phyloP scores from a whole-genome alignment of 2,113 vertebrate species.

The Pachyramphus minor region DNA sequence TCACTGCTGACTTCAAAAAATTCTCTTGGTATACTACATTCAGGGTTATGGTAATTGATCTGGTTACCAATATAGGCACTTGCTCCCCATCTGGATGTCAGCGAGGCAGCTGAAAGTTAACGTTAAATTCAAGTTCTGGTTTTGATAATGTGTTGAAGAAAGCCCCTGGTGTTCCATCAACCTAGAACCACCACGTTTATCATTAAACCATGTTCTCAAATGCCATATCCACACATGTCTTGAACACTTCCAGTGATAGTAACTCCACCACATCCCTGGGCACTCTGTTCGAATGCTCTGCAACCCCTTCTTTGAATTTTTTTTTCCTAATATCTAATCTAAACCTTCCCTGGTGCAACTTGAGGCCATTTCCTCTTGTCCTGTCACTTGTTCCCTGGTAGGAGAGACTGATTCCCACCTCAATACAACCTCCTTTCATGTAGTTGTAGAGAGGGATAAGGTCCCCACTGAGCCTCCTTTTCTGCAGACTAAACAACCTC shows the following conservation, averaged over 20 bases:
- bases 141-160: background rate
- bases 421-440: background rate
- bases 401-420: background rate
- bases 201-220: background rate
- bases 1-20: background rate
- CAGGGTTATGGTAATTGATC: background rate
- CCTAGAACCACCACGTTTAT: background rate
- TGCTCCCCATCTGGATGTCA: background rate
- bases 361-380: background rate
- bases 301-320: background rate
- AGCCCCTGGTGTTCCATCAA: background rate
- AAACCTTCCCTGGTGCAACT: background rate
- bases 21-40: background rate
- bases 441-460: background rate
- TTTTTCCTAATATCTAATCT: background rate
- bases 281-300: background rate
- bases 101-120: background rate
- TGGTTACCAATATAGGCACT: background rate
- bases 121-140: background rate
- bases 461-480: background rate
- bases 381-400: background rate
- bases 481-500: background rate
- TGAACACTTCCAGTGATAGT: background rate
- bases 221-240: background rate
- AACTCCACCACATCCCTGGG: background rate